These are phyloP conservation scores for Tenebrosternarchus preto DNA, from an alignment of 2,113 vertebrate genomes.

Conservation along the genomic window DNA sequence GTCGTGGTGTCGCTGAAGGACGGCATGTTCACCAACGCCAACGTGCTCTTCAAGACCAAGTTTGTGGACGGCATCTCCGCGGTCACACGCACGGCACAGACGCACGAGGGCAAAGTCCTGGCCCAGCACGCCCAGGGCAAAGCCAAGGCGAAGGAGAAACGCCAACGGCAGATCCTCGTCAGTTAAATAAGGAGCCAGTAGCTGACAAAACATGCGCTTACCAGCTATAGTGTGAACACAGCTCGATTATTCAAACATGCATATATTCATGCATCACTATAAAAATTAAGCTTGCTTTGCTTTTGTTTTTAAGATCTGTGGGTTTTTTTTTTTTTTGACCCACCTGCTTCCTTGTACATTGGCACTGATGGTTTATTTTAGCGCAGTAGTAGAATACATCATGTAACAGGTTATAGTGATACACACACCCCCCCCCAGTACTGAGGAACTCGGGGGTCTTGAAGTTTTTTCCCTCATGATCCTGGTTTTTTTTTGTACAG, in stretches of 20 bases:
- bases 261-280: background rate
- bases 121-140: slow-evolving; percentile 64
- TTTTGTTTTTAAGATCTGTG: background rate
- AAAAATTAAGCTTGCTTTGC: background rate
- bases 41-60: slow-evolving; percentile 91
- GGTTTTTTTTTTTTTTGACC: too few relatives aligned
- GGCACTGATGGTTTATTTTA: background rate
- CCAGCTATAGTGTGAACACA: too few relatives aligned
- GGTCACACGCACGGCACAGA: slow-evolving; percentile 77
- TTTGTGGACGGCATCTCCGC: slow-evolving; percentile 93
- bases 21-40: slow-evolving; percentile 98
- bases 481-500: background rate
- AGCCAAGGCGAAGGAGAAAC: slow-evolving; percentile 65
- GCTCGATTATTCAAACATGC: slow-evolving; percentile 3
- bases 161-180: slow-evolving; percentile 49
- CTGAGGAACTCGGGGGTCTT: background rate
- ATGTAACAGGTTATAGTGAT: background rate
- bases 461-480: too few relatives aligned
- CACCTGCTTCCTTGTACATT: background rate
- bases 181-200: slow-evolving; percentile 28
- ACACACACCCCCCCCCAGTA: background rate
- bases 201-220: too few relatives aligned
- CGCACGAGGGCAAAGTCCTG: slow-evolving; percentile 60
- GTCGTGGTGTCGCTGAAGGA: slow-evolving; percentile 97
- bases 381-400: background rate